Evolutionary conservation across 2,888 invertebrate species (phyloP).

Genomic region (Drosophila lutescens): DNA sequence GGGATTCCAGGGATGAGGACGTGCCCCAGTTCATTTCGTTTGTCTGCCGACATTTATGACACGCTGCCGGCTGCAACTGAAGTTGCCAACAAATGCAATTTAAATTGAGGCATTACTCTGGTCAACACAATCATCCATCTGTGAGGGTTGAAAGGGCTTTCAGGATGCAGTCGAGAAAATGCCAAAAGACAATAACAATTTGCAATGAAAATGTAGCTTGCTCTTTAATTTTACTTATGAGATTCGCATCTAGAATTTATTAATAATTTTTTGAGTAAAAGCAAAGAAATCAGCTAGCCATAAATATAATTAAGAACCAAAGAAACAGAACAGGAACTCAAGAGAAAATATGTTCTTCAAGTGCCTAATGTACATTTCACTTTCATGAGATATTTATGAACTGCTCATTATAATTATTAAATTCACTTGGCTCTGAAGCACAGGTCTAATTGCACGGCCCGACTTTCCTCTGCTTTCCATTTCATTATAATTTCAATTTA

Average conservation of each 20-base stretch:
- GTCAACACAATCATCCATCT: slow-evolving; percentile 38
- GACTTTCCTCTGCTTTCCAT: slow-evolving; percentile 40
- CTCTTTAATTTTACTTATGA: not conserved
- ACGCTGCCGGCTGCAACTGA: slow-evolving; percentile 38
- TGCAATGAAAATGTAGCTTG: not conserved
- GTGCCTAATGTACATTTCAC: slow-evolving; percentile 19
- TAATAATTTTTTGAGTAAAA: too few relatives aligned
- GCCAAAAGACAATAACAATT: not conserved
- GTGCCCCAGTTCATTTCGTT: slow-evolving; percentile 44
- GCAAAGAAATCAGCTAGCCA: not conserved
- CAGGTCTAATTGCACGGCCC: slow-evolving; percentile 42
- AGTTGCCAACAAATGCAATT: slow-evolving; percentile 44
- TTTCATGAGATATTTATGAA: slow-evolving; percentile 36
- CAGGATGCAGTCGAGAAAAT: not conserved
- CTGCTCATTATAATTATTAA: slow-evolving; percentile 30
- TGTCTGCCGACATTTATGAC: slow-evolving; percentile 50
- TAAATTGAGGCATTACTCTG: slow-evolving; percentile 46
- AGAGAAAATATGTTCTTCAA: slow-evolving; percentile 7
- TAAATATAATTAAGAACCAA: not conserved
- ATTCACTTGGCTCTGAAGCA: slow-evolving; percentile 30
- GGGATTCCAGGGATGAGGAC: slow-evolving; percentile 4
- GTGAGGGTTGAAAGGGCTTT: slow-evolving; percentile 1
- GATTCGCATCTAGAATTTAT: not conserved
- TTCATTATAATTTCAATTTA: slow-evolving; percentile 49
- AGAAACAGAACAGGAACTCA: not conserved